Evolutionary conservation across 53 echinoderm and acorn worm species (phyloP).

Genomic region (Mesocentrotus franciscanus): DNA sequence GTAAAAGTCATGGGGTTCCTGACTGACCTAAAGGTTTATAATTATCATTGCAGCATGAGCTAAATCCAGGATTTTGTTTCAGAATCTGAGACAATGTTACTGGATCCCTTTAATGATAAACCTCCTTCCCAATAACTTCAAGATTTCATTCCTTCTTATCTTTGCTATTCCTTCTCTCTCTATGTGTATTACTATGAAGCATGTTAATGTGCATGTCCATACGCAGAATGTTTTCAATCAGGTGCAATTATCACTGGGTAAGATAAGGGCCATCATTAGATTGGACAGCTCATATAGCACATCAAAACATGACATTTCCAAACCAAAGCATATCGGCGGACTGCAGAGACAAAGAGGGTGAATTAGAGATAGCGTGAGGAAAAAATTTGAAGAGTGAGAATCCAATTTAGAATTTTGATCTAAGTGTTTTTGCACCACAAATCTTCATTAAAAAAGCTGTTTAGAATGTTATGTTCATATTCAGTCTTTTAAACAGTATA

Average conservation of each 20-base stretch:
- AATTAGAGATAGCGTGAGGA: neutral
- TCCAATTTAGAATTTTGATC: neutral
- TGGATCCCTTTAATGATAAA: no score
- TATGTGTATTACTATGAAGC: neutral
- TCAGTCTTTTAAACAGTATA: no score
- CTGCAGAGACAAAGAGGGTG: neutral
- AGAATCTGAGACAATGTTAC: no score
- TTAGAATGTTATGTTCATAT: no score
- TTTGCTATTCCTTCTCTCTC: neutral
- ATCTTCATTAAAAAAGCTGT: neutral
- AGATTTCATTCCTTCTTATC: neutral
- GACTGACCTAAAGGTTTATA: no score
- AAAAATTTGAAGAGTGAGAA: neutral
- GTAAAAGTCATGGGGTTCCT: no score
- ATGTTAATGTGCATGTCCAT: neutral
- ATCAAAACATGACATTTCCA: slow-evolving; percentile 57
- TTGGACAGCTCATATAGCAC: slow-evolving; percentile 42
- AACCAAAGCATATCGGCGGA: neutral
- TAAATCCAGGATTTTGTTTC: no score
- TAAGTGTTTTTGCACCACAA: neutral
- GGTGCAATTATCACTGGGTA: slow-evolving; percentile 24
- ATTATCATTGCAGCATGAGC: no score
- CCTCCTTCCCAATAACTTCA: neutral
- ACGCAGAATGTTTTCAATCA: slow-evolving; percentile 40
- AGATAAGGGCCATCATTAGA: slow-evolving; percentile 47